Conservation (phyloP, 2,113 vertebrate genomes). For the Acrocephalus kingi region DNA sequence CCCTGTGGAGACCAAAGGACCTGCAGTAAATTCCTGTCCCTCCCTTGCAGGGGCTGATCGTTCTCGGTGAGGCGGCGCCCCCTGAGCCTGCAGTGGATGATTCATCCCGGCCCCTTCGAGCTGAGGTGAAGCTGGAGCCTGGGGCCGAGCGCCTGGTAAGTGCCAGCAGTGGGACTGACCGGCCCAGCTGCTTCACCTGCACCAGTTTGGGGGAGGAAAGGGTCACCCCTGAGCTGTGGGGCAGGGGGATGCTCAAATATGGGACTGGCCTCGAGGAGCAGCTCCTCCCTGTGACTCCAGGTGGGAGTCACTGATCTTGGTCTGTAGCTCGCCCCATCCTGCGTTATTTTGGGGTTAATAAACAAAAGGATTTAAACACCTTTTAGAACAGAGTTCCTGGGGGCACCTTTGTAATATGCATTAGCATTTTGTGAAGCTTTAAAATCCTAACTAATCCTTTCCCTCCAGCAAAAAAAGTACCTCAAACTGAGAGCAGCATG, state of each 20-base stretch:
- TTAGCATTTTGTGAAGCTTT: slow-evolving; percentile 45
- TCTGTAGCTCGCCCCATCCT: neutral
- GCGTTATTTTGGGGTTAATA: neutral
- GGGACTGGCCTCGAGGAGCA: neutral
- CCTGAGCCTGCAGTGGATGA: slow-evolving; percentile 70
- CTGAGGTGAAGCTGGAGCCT: slow-evolving; percentile 77
- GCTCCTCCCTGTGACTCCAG: neutral
- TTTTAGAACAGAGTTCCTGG: neutral
- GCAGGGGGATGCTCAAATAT: rapidly evolving
- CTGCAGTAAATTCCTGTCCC: neutral
- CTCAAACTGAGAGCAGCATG: slow-evolving; percentile 32
- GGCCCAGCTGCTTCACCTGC: neutral
- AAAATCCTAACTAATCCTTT: slow-evolving; percentile 41
- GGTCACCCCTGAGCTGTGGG: neutral
- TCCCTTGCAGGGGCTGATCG: slow-evolving; percentile 84
- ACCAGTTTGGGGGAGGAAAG: rapidly evolving
- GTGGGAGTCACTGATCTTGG: neutral
- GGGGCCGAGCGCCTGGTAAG: slow-evolving; percentile 76
- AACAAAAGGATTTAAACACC: neutral
- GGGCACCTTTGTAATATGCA: neutral
- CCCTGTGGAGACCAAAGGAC: neutral
- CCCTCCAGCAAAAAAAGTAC: slow-evolving; percentile 3
- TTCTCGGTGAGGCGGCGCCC: slow-evolving; percentile 82
- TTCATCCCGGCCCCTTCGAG: slow-evolving; percentile 45
- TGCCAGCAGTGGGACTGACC: neutral